Conservation (phyloP, 2,113 vertebrate species). For the Saccopteryx bilineata region DNA sequence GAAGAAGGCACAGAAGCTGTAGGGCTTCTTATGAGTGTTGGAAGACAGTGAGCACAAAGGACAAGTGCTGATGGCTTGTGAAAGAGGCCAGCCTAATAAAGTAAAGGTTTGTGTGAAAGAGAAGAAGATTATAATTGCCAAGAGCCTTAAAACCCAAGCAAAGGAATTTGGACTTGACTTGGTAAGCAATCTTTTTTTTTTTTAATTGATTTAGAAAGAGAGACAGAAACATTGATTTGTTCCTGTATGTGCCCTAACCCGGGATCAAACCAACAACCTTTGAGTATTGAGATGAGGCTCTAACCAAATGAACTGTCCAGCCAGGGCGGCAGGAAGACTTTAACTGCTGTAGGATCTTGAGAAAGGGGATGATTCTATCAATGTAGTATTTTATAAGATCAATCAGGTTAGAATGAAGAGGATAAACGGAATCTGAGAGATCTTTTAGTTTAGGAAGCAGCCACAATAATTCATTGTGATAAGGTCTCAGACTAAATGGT, state of each 20-base stretch:
- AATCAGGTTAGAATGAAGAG: constrained; percentile 59
- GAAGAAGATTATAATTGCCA: constrained; percentile 43
- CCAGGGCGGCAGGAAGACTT: neutral
- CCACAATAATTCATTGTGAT: constrained; percentile 55
- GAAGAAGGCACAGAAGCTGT: neutral
- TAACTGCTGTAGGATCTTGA: constrained; percentile 61
- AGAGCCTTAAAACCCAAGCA: constrained; percentile 59
- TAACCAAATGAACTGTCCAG: too few species aligned
- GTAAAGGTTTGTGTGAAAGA: constrained; percentile 41
- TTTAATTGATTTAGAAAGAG: too few species aligned
- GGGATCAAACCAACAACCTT: too few species aligned
- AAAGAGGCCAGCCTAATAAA: constrained; percentile 55
- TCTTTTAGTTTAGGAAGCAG: constrained; percentile 62
- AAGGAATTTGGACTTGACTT: constrained; percentile 61
- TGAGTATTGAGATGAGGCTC: too few species aligned
- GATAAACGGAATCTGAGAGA: constrained; percentile 66
- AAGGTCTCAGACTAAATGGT: constrained; percentile 1
- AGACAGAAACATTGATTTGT: too few species aligned
- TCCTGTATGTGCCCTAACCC: too few species aligned
- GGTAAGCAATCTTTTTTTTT: neutral
- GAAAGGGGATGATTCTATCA: constrained; percentile 43
- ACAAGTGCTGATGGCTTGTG: constrained; percentile 42
- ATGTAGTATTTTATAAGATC: constrained; percentile 66
- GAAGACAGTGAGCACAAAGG: constrained; percentile 15
- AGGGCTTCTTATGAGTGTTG: neutral